Percentiles rank a stretch among this genome's conserved stretches.
phyloP scores from a whole-genome alignment of 2,113 vertebrate genomes.

The Struthio camelus region DNA sequence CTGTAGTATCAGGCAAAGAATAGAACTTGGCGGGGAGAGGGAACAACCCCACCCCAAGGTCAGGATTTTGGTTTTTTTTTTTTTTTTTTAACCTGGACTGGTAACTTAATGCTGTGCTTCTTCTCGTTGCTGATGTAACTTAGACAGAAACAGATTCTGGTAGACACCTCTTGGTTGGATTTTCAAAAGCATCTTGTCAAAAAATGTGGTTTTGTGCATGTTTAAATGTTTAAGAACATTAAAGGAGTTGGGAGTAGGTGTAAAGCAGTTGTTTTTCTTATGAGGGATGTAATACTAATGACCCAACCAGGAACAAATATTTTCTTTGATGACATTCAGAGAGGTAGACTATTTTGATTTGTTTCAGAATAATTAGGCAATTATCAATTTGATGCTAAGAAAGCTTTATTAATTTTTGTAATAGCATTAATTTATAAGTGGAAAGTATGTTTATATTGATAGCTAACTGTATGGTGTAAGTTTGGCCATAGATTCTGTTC shows the following conservation, averaged over 20 bases:
- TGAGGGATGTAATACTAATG: background rate
- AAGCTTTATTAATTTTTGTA: slow-evolving; percentile 5
- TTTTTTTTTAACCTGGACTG: background rate
- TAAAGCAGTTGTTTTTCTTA: background rate
- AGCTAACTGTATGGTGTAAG: background rate
- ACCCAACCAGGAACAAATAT: background rate
- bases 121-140: background rate
- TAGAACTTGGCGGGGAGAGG: background rate
- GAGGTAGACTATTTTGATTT: background rate
- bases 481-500: background rate
- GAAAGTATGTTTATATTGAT: background rate
- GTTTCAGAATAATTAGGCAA: background rate
- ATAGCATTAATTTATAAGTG: background rate
- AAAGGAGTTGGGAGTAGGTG: background rate
- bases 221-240: background rate
- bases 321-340: background rate
- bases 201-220: background rate
- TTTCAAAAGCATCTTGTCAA: background rate
- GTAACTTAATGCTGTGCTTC: background rate
- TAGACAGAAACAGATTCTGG: background rate
- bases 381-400: background rate
- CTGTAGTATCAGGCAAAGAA: background rate
- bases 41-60: background rate
- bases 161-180: background rate
- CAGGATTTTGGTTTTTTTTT: background rate